Conservation (phyloP, 1,140 invertebrate species). For the Andrena cerasifolii region DNA sequence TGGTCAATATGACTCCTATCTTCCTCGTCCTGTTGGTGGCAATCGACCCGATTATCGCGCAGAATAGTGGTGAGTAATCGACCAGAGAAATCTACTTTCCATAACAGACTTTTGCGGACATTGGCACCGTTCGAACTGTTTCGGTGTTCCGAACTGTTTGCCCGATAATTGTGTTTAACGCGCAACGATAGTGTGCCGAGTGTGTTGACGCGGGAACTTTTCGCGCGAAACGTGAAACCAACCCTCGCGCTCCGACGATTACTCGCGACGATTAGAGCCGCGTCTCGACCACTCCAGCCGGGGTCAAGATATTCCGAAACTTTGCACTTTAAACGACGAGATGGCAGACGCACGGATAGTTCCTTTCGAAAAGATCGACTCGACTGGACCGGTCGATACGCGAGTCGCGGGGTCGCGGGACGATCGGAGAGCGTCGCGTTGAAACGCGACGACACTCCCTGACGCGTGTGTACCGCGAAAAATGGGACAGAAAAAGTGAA, state of each 20-base stretch:
- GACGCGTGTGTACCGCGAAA: neutral
- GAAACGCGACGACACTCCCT: neutral
- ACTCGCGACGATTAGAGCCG: neutral
- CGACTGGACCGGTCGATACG: neutral
- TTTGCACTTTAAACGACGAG: too few relatives aligned
- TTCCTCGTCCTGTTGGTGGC: conserved; percentile 82
- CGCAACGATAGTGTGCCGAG: conserved; percentile 18
- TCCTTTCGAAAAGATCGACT: conserved; percentile 3
- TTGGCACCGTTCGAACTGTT: neutral
- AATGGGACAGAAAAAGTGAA: neutral
- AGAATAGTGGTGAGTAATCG: conserved; percentile 81
- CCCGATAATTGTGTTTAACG: too few relatives aligned
- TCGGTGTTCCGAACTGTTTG: neutral
- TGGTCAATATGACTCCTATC: conserved; percentile 83
- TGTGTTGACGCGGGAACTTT: conserved; percentile 1
- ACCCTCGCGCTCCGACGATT: too few relatives aligned
- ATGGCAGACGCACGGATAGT: neutral
- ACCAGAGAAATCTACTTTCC: conserved; percentile 59
- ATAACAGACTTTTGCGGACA: conserved; percentile 28
- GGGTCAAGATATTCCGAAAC: too few relatives aligned
- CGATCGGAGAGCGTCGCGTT: neutral
- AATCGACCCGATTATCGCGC: conserved; percentile 81
- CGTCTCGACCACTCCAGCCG: conserved; percentile 32
- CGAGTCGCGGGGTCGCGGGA: neutral
- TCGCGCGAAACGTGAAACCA: conserved; percentile 11